Percentiles rank a stretch among this genome's conserved stretches.
These are phyloP conservation scores for Ambastaia sidthimunki DNA, from an alignment of 2,797 vertebrate species.

Conservation along the genomic window DNA sequence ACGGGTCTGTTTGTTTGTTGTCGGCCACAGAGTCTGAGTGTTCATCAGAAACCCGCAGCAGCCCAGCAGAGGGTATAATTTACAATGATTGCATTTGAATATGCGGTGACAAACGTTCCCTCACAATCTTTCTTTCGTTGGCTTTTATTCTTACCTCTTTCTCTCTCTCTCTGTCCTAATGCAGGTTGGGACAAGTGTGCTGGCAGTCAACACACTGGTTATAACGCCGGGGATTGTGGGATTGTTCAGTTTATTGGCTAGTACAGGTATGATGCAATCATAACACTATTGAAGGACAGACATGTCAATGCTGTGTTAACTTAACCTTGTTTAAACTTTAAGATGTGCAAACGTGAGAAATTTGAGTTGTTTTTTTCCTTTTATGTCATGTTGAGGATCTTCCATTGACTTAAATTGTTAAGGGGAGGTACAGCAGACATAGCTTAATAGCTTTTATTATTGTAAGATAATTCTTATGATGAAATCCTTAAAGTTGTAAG, in stretches of 20 bases:
- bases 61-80: slow-evolving; percentile 53
- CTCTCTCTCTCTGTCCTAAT: neutral
- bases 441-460: neutral
- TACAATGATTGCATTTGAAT: slow-evolving; percentile 60
- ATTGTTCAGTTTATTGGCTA: neutral
- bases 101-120: slow-evolving; percentile 3
- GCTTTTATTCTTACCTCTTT: slow-evolving; percentile 30
- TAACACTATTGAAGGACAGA: neutral
- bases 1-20: slow-evolving; percentile 52
- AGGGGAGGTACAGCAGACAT: neutral
- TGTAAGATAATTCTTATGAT: neutral
- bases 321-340: neutral
- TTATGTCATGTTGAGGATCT: neutral
- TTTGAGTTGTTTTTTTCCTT: neutral
- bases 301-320: neutral
- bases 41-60: slow-evolving; percentile 53
- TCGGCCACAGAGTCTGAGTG: slow-evolving; percentile 35
- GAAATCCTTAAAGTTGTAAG: neutral
- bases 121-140: neutral
- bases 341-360: neutral
- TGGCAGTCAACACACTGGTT: neutral
- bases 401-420: neutral
- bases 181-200: neutral
- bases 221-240: neutral
- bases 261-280: neutral